Evolutionary conservation across 1,140 invertebrate species (phyloP), one percentile per base, ranked within the genome.

Genomic region (Aphis craccivora): DNA sequence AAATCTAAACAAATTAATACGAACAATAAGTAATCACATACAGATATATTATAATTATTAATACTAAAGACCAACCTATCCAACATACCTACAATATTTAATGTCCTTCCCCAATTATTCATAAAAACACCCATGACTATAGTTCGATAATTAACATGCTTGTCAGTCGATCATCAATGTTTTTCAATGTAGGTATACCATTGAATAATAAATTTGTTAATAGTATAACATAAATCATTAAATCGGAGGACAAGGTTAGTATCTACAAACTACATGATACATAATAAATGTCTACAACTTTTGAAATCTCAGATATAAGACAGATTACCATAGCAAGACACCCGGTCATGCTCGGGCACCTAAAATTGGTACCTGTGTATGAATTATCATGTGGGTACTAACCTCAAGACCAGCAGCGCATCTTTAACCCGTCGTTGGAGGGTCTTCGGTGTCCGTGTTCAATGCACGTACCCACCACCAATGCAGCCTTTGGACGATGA

Each of bases 381-480:
- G 4, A 14, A 67, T 2, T 76, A n/a, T n/a, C 30, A 18, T n/a
- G 30, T n/a, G n/a, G 14, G 30, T 89, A 89, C 88, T 89, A 37
- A 93, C 91, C 76, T 93, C 67, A 93, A 9, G 55, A 45, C 81
- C 23, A 81, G 81, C 48, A 14, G 23, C 5, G n/a, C 81, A 86
- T 93, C 45, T n/a, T 88, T 89, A 53, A 55, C 14, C 35, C 4
- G 91, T 93, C 14, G 9, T 86, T 25, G 35, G 60, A 76, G 60
- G 35, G 48, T 81, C 8, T 35, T 8, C 14, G 60, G 60, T 18
- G 60, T 30, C 40, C 20, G 60, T 81, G 55, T 76, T 81, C 23
- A n/a, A 22, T 89, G 87, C 87, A 92, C 51, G 87, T 22, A 55
- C 55, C 88, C n/a, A 67, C 88, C n/a, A 67, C 55, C 35, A 86